Evolutionary conservation across 2,888 invertebrate genomes (phyloP).

Genomic region (Chaitophorus viminalis): DNA sequence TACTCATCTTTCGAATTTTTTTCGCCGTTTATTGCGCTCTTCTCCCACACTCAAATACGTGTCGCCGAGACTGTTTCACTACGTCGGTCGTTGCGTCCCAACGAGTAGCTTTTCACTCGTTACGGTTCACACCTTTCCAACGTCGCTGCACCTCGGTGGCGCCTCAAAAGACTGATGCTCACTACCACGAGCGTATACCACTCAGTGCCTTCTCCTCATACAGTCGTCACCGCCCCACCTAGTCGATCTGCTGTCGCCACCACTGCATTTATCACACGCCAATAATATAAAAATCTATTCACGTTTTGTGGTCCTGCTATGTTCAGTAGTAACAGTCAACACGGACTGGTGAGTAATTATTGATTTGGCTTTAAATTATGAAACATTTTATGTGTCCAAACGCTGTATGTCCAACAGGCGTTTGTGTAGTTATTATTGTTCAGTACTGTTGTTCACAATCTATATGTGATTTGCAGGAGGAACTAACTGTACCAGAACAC

Average conservation of each 20-base stretch:
- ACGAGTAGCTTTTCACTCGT: background rate
- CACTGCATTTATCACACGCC: background rate
- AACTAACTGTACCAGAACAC: background rate
- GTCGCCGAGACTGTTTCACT: too few species aligned
- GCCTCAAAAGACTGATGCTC: slow-evolving; percentile 4
- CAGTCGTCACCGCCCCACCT: background rate
- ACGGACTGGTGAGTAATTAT: slow-evolving; percentile 3
- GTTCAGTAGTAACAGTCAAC: background rate
- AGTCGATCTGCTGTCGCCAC: background rate
- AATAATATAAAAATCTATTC: too few species aligned
- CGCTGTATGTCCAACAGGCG: background rate
- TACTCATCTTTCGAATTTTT: background rate
- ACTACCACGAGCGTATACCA: background rate
- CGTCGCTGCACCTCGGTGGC: slow-evolving; percentile 3
- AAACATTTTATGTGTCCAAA: too few species aligned
- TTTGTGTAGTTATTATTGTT: background rate
- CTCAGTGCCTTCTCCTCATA: background rate
- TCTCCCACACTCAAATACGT: background rate
- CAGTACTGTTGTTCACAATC: background rate
- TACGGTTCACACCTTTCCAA: background rate
- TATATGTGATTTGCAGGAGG: background rate
- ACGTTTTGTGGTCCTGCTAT: slow-evolving; percentile 2
- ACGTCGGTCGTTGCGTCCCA: background rate
- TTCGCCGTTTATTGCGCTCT: background rate
- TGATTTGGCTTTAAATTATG: background rate